Evolutionary conservation across 2,888 invertebrate species (phyloP), one percentile per base, ranked within the genome.

Genomic region (Glyphotaelius pellucidus): DNA sequence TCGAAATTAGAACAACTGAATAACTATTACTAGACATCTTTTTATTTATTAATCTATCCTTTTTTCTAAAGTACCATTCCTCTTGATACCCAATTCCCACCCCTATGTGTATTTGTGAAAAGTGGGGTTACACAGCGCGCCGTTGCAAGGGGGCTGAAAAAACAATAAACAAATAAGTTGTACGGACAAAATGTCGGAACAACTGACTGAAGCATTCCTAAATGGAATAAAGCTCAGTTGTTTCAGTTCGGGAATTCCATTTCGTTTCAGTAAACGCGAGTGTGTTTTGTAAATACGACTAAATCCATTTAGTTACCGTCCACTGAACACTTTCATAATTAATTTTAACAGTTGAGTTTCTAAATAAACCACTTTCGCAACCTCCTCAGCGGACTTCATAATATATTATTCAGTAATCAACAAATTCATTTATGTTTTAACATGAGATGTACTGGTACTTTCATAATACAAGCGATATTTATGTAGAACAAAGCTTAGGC

Each of bases 111-210:
- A 67, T 52, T 52, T n/a, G 67, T n/a, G 25, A 25, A 67, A 67
- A 7, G 67, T 25, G 25, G 67, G 67, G 67, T 67, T n/a, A 67
- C 67, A 5, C 9, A n/a, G 67, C n/a, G 67, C 30, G 38, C 42
- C 86, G n/a, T n/a, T 85, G 42, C 85, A 85, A n/a, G 42, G 25
- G 38, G 12, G 25, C n/a, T 5, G 42, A 85, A 86, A 86, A 86
- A 86, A 86, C 85, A 85, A 85, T 85, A n/a, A 85, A 85, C 38
- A 42, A 86, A 86, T 86, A 86, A n/a, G 42, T 86, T 42, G 42
- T 42, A 42, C 38, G 9, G 42, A 86, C 86, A 86, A 86, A 86
- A 86, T 86, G 42, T 86, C 86, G 42, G 42, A n/a, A 67, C 25
- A 19, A 42, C 25, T 30, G 86, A 86, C 86, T 86, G 86, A 42